A percentile compares a stretch with the other conserved stretches of the same genome.
Conservation (phyloP, 2,888 invertebrate genomes). For the Acheta domesticus region DNA sequence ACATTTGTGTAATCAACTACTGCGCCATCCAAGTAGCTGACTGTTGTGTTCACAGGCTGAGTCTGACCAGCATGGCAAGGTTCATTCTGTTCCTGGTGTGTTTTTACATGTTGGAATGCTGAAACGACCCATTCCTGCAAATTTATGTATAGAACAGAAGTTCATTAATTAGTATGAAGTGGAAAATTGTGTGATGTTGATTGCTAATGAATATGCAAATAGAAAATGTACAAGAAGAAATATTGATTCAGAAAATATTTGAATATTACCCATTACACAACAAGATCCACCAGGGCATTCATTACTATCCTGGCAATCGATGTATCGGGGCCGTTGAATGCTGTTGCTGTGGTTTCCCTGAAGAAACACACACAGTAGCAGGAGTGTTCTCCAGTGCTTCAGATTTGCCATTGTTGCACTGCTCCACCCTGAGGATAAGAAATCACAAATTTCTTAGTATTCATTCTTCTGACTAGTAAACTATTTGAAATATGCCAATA, state of each 20-base stretch:
- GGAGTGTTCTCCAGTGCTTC: no score
- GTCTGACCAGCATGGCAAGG: neutral
- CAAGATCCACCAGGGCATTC: neutral
- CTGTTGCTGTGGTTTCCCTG: neutral
- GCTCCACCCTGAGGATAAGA: no score
- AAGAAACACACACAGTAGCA: neutral
- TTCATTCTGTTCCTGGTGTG: neutral
- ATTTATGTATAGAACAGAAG: neutral
- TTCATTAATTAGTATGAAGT: no score
- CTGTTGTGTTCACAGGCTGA: conserved; percentile 25
- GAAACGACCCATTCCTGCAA: conserved; percentile 5
- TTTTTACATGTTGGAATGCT: neutral
- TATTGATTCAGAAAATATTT: no score
- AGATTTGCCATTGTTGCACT: no score
- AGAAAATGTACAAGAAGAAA: no score
- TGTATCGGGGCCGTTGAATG: neutral
- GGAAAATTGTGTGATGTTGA: no score
- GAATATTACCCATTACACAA: neutral
- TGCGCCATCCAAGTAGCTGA: conserved; percentile 30
- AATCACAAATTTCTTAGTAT: no score
- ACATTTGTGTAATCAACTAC: conserved; percentile 20
- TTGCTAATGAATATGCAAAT: no score
- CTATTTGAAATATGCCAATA: no score
- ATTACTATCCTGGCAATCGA: neutral
- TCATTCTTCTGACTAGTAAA: no score